phyloP scores from a whole-genome alignment of 2,113 vertebrate genomes.

The Alectura lathami region DNA sequence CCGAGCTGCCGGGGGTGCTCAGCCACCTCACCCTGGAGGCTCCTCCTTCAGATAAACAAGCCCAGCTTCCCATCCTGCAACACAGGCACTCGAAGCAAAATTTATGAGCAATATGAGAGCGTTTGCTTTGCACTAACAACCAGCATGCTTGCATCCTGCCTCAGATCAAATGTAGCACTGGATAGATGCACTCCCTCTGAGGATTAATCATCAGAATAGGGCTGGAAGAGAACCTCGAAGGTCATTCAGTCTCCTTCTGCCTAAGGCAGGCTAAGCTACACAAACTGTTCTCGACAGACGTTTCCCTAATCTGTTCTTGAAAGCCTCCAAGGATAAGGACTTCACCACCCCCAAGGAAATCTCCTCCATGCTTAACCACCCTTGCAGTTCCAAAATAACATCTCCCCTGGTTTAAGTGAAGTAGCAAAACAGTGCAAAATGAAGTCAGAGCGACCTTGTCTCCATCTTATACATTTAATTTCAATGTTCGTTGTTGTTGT shows the following conservation, averaged over 20 bases:
- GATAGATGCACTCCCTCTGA: not conserved
- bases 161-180: not conserved
- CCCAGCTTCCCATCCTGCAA: not conserved
- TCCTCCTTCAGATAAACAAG: not conserved
- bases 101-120: not conserved
- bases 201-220: not conserved
- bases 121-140: not conserved
- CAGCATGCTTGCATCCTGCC: not conserved
- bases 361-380: conserved; percentile 11
- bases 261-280: conserved; percentile 23
- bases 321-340: not conserved
- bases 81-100: not conserved
- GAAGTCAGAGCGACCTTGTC: not conserved
- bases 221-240: not conserved
- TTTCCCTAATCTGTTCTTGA: conserved; percentile 2
- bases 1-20: not conserved
- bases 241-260: conserved; percentile 9
- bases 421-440: not conserved
- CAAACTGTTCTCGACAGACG: not conserved
- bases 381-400: not conserved
- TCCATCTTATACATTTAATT: not conserved
- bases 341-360: conserved; percentile 1
- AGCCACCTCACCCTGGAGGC: not conserved
- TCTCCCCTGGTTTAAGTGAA: not conserved
- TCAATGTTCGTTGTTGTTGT: no score